Evolutionary conservation across 2,888 invertebrate genomes (phyloP).

Genomic region (Euplexia lucipara): DNA sequence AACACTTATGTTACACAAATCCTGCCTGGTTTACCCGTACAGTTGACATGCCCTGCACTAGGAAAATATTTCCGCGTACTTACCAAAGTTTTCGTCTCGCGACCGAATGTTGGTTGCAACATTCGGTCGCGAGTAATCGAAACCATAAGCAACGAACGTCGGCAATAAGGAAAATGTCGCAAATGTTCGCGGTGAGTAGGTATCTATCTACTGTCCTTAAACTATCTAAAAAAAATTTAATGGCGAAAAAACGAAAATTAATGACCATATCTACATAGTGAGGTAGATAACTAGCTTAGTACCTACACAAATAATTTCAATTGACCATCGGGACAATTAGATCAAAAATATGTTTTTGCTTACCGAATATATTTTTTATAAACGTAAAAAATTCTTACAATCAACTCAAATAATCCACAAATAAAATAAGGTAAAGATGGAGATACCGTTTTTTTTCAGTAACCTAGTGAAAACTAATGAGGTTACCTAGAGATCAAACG

Average conservation of each 20-base stretch:
- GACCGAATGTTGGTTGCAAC: no score
- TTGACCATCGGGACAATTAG: neutral
- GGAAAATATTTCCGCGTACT: no score
- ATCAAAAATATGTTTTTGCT: neutral
- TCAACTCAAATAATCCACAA: slow-evolving; percentile 17
- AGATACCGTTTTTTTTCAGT: slow-evolving; percentile 23
- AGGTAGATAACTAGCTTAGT: neutral
- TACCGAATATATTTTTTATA: no score
- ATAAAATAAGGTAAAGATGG: slow-evolving; percentile 9
- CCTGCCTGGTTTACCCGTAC: no score
- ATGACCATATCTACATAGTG: neutral
- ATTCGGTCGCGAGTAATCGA: no score
- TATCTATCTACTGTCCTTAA: neutral
- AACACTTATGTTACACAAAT: no score
- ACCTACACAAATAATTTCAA: neutral
- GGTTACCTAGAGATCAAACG: slow-evolving; percentile 48
- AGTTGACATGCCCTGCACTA: no score
- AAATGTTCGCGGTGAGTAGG: no score
- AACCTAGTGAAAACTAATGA: slow-evolving; percentile 44
- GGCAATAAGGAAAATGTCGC: no score
- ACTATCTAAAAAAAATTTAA: neutral
- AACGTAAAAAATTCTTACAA: no score
- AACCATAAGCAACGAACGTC: no score
- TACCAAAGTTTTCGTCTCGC: no score
- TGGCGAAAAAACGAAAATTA: neutral